Evolutionary conservation across 2,888 invertebrate species (phyloP).

Genomic region (Fragum sueziense): DNA sequence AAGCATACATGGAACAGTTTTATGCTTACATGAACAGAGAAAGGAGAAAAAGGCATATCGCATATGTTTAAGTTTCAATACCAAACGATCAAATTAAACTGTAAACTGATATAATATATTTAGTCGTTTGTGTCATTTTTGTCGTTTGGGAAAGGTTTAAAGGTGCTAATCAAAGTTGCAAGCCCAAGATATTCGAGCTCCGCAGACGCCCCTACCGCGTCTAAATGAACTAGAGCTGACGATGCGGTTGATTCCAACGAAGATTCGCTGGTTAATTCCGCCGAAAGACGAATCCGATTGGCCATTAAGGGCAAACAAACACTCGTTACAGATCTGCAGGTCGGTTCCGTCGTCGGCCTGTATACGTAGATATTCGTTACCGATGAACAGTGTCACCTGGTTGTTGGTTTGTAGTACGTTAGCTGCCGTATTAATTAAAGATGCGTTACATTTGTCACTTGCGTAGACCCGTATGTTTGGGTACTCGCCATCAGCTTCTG

Average conservation of each 20-base stretch:
- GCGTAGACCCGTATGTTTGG: neutral
- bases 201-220: neutral
- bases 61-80: too few relatives aligned
- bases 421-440: neutral
- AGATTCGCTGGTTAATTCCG: neutral
- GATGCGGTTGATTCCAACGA: neutral
- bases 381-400: neutral
- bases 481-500: neutral
- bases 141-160: too few relatives aligned
- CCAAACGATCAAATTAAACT: too few relatives aligned
- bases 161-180: too few relatives aligned
- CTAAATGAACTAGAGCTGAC: neutral
- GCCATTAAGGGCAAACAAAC: conserved; percentile 6
- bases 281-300: neutral
- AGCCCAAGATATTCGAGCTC: neutral
- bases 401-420: neutral
- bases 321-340: neutral
- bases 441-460: neutral
- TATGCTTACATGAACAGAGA: too few relatives aligned
- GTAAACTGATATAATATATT: too few relatives aligned
- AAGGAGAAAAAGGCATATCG: too few relatives aligned
- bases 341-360: neutral
- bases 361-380: neutral
- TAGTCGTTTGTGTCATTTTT: too few relatives aligned
- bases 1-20: too few relatives aligned